Base-by-base conservation (phyloP, 2,113 vertebrate genomes). In the Lonchura striata region DNA sequence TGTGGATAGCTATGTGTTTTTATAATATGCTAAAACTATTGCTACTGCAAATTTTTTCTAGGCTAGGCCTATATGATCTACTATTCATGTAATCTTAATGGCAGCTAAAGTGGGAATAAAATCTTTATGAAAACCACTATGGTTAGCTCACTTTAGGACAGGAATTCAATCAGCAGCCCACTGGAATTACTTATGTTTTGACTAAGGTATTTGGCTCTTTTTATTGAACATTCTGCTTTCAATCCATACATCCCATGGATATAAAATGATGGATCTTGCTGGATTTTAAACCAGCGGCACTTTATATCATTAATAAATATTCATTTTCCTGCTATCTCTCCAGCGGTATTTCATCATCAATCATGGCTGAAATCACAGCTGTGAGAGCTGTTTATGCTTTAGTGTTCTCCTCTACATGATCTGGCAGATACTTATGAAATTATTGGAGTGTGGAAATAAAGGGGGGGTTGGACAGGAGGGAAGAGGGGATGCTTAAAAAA, bases 241-340 rank as follows among this genome's bases (percentile, higher is more conserved):
- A 96, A 85, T 95, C 95, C 93, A 94, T 96, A 95, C 95, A 94
- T 97, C 95, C 92, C 95, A 94, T 98, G 97, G 97, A 97, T 97
- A 96, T 96, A 93, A 98, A 97, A 97, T 98, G 98, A 98, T 98
- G 97, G 97, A 98, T 98, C 96, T 98, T 97, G 92, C 97, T 96
- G 92, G 97, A 97, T 97, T 98, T 97, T 97, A 97, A 97, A 97
- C 91, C 95, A 96, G 93, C 2, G 2, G 96, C 97, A 98, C 95
- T 98, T 97, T 97, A 97, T 97, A 96, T 97, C 97, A 97, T 98
- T 98, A 98, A 98, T 98, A 98, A 98, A 98, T 98, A 98, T 98
- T 98, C 98, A 98, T 98, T 98, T 98, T 98, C 97, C 86, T 97
- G 88, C 97, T 97, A 97, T 98, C 95, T 95, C 95, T 98, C 96